phyloP scores from a whole-genome alignment of 2,888 invertebrate genomes.

The Scaptomyza cyrtandrae region DNA sequence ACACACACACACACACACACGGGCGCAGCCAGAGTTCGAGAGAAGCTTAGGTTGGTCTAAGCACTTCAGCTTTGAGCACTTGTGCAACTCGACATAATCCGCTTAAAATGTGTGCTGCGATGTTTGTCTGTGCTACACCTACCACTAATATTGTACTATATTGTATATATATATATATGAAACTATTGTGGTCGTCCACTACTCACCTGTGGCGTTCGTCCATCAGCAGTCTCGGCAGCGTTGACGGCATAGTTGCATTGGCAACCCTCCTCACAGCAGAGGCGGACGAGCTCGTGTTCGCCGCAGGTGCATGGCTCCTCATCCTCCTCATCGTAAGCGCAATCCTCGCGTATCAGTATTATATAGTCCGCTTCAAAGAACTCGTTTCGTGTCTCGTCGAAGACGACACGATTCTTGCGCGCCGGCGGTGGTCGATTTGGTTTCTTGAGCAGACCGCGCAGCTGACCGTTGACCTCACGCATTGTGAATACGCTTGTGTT shows the following conservation, averaged over 20 bases:
- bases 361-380: constrained; percentile 97
- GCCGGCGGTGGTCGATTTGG: constrained; percentile 88
- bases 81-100: constrained; percentile 49
- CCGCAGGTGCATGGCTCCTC: constrained; percentile 90
- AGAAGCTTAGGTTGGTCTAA: constrained; percentile 14
- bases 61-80: constrained; percentile 52
- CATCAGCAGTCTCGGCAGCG: constrained; percentile 60
- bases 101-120: constrained; percentile 28
- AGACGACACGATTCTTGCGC: constrained; percentile 92
- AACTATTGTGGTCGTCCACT: no score
- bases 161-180: no score
- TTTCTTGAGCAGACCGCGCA: constrained; percentile 88
- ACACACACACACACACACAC: neutral
- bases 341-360: constrained; percentile 94
- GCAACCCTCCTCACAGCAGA: constrained; percentile 89
- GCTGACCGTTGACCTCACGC: constrained; percentile 85
- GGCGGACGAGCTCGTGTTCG: constrained; percentile 88
- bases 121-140: neutral
- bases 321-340: constrained; percentile 92
- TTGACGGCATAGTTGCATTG: constrained; percentile 85
- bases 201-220: constrained; percentile 84
- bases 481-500: no score
- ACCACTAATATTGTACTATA: neutral
- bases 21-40: no score
- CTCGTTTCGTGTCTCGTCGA: constrained; percentile 95